Evolutionary conservation across 2,888 invertebrate species (phyloP), one percentile per base, ranked within the genome.

Genomic region (Calameuta pallipes): DNA sequence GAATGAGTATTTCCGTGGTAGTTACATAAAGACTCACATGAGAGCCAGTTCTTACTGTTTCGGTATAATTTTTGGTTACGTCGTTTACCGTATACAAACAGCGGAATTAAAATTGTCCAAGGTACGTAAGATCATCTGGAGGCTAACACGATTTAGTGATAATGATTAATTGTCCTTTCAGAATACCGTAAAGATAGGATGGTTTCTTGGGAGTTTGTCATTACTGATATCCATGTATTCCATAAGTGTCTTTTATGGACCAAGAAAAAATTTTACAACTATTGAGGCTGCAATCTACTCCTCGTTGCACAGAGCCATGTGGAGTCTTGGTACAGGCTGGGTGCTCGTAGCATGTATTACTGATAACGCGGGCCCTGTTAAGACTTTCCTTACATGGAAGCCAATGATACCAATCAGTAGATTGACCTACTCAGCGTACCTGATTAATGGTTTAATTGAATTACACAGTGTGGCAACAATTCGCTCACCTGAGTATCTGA

Each of bases 1-100:
- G 1, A 95, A 95, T 85, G 91, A 90, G 76, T 96, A 95, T 85
- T 96, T 95, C 86, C 92, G 92, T 71, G 93, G 92, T 78, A 94
- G 93, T 0, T 96, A 96, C 83, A 94, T 95, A n/a, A 95, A 95
- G 89, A 96, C 96, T 0, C 95, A 96, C 83, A 95, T 95, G 95
- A 93, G 95, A 86, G 94, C 95, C 83, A 93, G 93, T n/a, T 93
- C 94, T 0, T 96, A 96, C 86, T 94, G 94, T 80, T 93, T 95
- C 86, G 96, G 96, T 9, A 88, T 96, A 75, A 83, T 95, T 23
- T 94, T 94, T 23, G 96, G 95, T 41, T 95, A 94, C 84, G 87
- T 95, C 31, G 92, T 95, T 9, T 94, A 96, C 89, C 92, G 93
- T 81, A 92, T 95, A 79, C 95, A 95, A 89, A 92, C 92, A 36